These are phyloP conservation scores for Thalassarche chlororhynchos DNA, from an alignment of 2,113 vertebrate species.

Conservation along the genomic window DNA sequence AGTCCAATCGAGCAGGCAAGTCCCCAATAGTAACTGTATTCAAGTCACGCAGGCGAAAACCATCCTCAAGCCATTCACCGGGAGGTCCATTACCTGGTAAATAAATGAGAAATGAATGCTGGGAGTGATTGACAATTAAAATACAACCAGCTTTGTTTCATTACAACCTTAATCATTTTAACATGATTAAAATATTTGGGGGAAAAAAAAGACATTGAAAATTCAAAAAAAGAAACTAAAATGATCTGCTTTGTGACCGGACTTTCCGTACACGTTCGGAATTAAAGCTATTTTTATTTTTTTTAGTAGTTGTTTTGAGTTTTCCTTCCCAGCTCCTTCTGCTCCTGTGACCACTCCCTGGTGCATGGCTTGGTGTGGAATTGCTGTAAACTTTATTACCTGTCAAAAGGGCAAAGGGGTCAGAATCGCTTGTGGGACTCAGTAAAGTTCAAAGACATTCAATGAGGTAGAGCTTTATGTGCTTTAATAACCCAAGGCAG, in stretches of 20 bases:
- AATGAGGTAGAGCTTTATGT: constrained; percentile 87
- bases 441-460: constrained; percentile 98
- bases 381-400: constrained; percentile 99
- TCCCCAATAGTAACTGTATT: constrained; percentile 86
- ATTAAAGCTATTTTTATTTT: constrained; percentile 57
- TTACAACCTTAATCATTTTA: constrained; percentile 75
- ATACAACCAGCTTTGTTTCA: constrained; percentile 58
- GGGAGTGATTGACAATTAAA: constrained; percentile 74
- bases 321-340: constrained; percentile 78
- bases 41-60: constrained; percentile 79
- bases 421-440: constrained; percentile 92
- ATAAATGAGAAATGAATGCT: constrained; percentile 78
- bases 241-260: background rate
- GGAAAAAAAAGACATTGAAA: background rate
- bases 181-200: constrained; percentile 30
- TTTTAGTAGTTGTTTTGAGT: constrained; percentile 35
- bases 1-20: constrained; percentile 99
- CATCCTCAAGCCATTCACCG: constrained; percentile 85
- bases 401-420: constrained; percentile 95
- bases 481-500: constrained; percentile 89
- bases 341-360: constrained; percentile 83
- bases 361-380: constrained; percentile 98
- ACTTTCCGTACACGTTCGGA: constrained; percentile 26
- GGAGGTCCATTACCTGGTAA: constrained; percentile 86
- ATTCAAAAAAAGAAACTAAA: background rate